Evolutionary conservation across 1,140 invertebrate species (phyloP).

Genomic region (Melitaea cinxia): DNA sequence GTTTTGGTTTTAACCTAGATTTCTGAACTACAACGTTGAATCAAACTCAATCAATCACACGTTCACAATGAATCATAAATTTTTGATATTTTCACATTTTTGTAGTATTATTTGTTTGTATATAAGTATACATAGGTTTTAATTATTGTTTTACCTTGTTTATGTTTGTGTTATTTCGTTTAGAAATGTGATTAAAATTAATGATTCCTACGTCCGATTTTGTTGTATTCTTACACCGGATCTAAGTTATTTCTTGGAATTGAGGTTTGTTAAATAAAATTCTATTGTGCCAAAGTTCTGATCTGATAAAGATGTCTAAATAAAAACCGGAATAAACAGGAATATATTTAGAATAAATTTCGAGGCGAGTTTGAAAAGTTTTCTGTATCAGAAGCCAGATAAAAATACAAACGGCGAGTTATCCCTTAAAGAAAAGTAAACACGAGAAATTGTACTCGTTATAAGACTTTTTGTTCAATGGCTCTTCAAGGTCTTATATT

Average conservation of each 20-base stretch:
- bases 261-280: neutral
- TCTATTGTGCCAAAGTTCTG: neutral
- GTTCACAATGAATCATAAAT: too few relatives aligned
- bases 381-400: conserved; percentile 30
- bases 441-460: conserved; percentile 44
- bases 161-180: conserved; percentile 44
- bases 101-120: conserved; percentile 74
- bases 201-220: conserved; percentile 27
- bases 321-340: conserved; percentile 12
- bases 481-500: conserved; percentile 25
- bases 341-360: conserved; percentile 10
- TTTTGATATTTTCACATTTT: conserved; percentile 41
- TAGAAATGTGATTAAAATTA: conserved; percentile 62
- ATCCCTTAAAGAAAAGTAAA: conserved; percentile 46
- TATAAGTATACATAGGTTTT: conserved; percentile 80
- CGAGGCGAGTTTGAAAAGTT: conserved; percentile 10
- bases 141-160: conserved; percentile 69
- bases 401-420: conserved; percentile 37
- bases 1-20: conserved; percentile 70
- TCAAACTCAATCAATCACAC: neutral
- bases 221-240: conserved; percentile 7
- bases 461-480: conserved; percentile 41
- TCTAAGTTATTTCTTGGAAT: neutral
- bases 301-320: neutral
- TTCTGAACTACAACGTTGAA: conserved; percentile 47